These are phyloP conservation scores for Polyergus mexicanus DNA, from an alignment of 1,140 invertebrate genomes.

Conservation along the genomic window DNA sequence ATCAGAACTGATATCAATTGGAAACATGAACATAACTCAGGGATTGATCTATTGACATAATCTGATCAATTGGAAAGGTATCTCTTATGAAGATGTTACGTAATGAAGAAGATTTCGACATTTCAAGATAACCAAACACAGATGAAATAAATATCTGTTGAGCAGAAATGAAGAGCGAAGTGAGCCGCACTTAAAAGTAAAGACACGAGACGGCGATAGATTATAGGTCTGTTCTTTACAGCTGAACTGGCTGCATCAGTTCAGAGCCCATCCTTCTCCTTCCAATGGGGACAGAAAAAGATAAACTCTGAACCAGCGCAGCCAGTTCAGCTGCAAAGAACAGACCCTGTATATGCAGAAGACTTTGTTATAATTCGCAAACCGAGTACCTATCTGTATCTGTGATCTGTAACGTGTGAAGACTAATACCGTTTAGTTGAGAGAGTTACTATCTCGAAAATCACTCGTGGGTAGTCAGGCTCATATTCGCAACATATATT, in stretches of 20 bases:
- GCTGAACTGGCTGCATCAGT: no score
- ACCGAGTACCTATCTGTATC: slow-evolving; percentile 83
- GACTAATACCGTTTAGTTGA: slow-evolving; percentile 30
- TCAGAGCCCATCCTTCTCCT: no score
- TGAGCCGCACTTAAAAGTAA: slow-evolving; percentile 43
- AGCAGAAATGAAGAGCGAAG: background rate
- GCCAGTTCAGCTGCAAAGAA: no score
- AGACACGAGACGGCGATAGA: slow-evolving; percentile 49
- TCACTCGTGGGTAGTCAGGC: background rate
- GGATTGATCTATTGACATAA: background rate
- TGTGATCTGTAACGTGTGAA: slow-evolving; percentile 79
- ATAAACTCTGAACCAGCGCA: no score
- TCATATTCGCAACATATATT: background rate
- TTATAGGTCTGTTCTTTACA: no score
- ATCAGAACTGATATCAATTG: background rate
- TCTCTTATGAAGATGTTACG: background rate
- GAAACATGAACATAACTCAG: background rate
- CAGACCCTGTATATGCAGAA: slow-evolving; percentile 2
- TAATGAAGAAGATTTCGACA: background rate
- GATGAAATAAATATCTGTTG: background rate
- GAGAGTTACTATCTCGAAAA: slow-evolving; percentile 5
- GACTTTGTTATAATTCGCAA: slow-evolving; percentile 55
- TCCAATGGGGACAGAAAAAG: no score
- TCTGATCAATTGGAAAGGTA: background rate
- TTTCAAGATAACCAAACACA: background rate